phyloP scores from a whole-genome alignment of 2,888 invertebrate species.

The Sphinx pinastri region DNA sequence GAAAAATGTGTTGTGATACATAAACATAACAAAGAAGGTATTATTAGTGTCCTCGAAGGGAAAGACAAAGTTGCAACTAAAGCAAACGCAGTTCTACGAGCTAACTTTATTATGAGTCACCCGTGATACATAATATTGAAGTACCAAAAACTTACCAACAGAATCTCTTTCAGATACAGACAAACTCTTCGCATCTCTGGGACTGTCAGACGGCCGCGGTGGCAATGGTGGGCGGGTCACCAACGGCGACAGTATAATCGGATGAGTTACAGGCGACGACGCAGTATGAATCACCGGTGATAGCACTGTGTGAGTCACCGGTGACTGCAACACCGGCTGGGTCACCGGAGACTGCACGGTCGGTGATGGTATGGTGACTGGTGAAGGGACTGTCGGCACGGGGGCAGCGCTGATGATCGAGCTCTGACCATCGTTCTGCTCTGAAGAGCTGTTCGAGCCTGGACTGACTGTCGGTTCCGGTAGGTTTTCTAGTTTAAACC shows the following conservation, averaged over 20 bases:
- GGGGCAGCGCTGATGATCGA: constrained; percentile 72
- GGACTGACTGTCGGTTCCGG: constrained; percentile 77
- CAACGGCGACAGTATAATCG: constrained; percentile 63
- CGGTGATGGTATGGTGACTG: constrained; percentile 40
- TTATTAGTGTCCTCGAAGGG: too few relatives aligned
- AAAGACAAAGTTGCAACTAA: too few relatives aligned
- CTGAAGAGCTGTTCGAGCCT: constrained; percentile 78
- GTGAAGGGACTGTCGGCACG: constrained; percentile 42
- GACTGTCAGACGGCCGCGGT: constrained; percentile 63
- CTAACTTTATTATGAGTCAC: too few relatives aligned
- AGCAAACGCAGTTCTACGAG: too few relatives aligned
- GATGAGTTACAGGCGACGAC: constrained; percentile 29
- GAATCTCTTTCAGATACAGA: constrained; percentile 65
- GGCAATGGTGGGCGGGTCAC: constrained; percentile 67
- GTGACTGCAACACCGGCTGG: constrained; percentile 33
- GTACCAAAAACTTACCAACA: constrained; percentile 52
- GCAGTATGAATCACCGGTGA: not conserved
- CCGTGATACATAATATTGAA: too few relatives aligned
- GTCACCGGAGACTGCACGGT: constrained; percentile 36
- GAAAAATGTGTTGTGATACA: not conserved
- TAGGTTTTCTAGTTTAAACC: constrained; percentile 71
- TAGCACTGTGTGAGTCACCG: not conserved
- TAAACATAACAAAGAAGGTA: not conserved
- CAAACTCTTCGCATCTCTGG: constrained; percentile 59
- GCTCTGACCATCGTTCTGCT: constrained; percentile 75